These are phyloP conservation scores for Trichopria drosophilae DNA, from an alignment of 2,888 invertebrate genomes.

Conservation along the genomic window DNA sequence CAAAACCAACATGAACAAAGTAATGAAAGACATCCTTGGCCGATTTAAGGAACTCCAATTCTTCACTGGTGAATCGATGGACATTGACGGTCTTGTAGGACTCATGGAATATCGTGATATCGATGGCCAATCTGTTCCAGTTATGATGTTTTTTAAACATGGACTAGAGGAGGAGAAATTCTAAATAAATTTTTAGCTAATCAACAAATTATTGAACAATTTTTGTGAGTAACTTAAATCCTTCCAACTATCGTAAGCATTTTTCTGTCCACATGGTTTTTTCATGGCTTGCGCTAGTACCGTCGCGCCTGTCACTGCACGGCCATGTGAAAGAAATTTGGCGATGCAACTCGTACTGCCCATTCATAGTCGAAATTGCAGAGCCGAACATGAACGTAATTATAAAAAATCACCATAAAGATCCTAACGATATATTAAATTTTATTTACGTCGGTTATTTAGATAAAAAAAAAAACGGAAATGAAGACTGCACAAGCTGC, in stretches of 20 bases:
- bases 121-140: slow-evolving; percentile 78
- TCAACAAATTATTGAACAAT: slow-evolving; percentile 50
- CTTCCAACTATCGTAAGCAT: not conserved
- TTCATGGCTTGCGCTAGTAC: slow-evolving; percentile 39
- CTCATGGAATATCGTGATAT: slow-evolving; percentile 92
- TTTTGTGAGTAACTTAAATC: slow-evolving; percentile 50
- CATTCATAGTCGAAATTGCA: too few species aligned
- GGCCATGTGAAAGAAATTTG: slow-evolving; percentile 49
- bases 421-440: too few species aligned
- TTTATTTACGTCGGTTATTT: slow-evolving; percentile 11
- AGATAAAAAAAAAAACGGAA: slow-evolving; percentile 49
- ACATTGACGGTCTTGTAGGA: slow-evolving; percentile 91
- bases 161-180: slow-evolving; percentile 94
- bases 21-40: slow-evolving; percentile 86
- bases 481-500: slow-evolving; percentile 51
- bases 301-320: slow-evolving; percentile 44
- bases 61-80: slow-evolving; percentile 91
- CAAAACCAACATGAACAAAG: slow-evolving; percentile 90
- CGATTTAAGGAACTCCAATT: slow-evolving; percentile 93
- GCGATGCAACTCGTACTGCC: slow-evolving; percentile 46
- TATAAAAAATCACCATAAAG: too few species aligned
- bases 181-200: slow-evolving; percentile 62
- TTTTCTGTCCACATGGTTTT: slow-evolving; percentile 30
- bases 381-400: too few species aligned
- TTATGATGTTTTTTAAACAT: slow-evolving; percentile 95